Base-by-base conservation (phyloP, 2,113 vertebrate genomes). In the Tetrax tetrax region DNA sequence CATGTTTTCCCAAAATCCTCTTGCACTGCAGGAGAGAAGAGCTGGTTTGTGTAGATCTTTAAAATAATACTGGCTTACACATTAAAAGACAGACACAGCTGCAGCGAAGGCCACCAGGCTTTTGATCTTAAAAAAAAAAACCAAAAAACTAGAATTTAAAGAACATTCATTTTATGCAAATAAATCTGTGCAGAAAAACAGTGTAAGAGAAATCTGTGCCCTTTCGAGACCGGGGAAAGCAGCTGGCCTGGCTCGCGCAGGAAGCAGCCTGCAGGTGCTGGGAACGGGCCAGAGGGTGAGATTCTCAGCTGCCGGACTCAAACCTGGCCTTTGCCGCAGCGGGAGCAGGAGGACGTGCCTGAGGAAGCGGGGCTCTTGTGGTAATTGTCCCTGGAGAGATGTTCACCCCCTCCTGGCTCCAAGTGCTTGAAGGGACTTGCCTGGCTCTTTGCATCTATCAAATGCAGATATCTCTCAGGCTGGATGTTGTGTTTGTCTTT, bases 181-280 rank as follows among this genome's bases (percentile, higher is more conserved):
- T 78, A 93, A 94, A 87, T 48, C 69, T 48, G 65, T 43, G 41
- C 43, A 87, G 65, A 50, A 83, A 79, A 87, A 41, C 20, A 87
- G 6, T 0, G 5, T 54, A 74, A 86, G 63, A 93, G 74, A 88
- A 92, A 75, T 45, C 9, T 1, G 0, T 79, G 77, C 65, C 77
- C 94, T 96, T 92, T 71, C 28, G 72, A 82, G 69, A 75, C 41
- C 2, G 0, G 5, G 35, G 56, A 56, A 77, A 89, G 68, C 89
- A 95, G 60, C 86, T 71, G 72, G 50, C 4, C 13, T 45, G 63
- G 64, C 68, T 87, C 4, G 2, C 3, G 4, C 53, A 78, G 77
- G 77, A 94, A 77, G 56, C 77, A 94, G 43, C 56, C 86, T 84
- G 76, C 75, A 92, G 89, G 86, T 95, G 90, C 89, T 95, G 89